Conservation (phyloP, 2,888 invertebrate genomes). For the Drosophila ezoana region DNA sequence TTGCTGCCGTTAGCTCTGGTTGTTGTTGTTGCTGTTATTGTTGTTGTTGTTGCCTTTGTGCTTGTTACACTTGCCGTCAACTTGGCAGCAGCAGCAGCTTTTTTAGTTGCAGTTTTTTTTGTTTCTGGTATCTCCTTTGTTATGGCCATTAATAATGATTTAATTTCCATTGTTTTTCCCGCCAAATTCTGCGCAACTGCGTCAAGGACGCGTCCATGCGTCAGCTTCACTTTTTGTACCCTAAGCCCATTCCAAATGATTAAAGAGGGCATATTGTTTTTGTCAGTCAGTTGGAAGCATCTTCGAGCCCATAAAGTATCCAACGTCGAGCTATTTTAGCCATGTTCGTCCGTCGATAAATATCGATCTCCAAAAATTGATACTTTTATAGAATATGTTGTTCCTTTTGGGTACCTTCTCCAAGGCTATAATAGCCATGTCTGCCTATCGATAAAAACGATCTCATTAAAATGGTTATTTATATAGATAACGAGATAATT, state of each 20-base stretch:
- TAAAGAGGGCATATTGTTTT: slow-evolving; percentile 1
- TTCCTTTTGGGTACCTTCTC: too few relatives aligned
- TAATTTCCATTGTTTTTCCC: slow-evolving; percentile 73
- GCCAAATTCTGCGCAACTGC: slow-evolving; percentile 43
- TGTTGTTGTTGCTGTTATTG: slow-evolving; percentile 22
- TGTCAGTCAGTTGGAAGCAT: too few relatives aligned
- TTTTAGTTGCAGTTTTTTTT: slow-evolving; percentile 10
- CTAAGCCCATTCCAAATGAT: too few relatives aligned
- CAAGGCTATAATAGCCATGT: too few relatives aligned
- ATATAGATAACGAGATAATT: too few relatives aligned
- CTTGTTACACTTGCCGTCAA: slow-evolving; percentile 70
- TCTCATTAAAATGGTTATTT: too few relatives aligned
- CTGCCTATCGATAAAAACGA: too few relatives aligned
- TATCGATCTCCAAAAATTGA: too few relatives aligned
- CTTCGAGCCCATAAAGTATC: too few relatives aligned
- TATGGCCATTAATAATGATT: slow-evolving; percentile 69
- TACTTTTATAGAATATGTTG: too few relatives aligned
- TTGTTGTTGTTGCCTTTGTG: slow-evolving; percentile 13
- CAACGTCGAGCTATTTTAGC: too few relatives aligned
- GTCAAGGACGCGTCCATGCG: slow-evolving; percentile 63
- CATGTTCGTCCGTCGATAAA: too few relatives aligned
- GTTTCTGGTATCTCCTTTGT: slow-evolving; percentile 51
- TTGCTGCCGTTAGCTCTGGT: slow-evolving; percentile 25
- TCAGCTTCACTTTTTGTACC: slow-evolving; percentile 18
- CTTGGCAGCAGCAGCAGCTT: slow-evolving; percentile 46